Base-by-base conservation (phyloP, 1,140 invertebrate genomes). In the Nomia melanderi region DNA sequence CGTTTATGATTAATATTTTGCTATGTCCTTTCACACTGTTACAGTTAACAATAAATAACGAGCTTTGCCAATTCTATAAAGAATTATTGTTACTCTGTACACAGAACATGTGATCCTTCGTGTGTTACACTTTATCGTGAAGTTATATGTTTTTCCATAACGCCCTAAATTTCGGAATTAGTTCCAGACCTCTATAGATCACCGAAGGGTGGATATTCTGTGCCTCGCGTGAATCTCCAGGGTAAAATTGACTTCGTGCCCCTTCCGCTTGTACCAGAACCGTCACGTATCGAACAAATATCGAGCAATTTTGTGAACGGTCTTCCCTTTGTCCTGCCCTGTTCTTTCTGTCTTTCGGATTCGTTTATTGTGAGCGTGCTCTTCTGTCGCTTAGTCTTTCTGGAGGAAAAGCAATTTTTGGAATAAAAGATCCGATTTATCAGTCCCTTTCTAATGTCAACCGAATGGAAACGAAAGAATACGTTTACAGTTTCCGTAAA, bases 191-290 rank as follows among this genome's bases (percentile, higher is more conserved):
- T 41, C 31, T 2, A 5, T 56, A 56, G 47, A 77, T 78, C 39
- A 44, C 59, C 29, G 12, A 31, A 29, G 59, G 59, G n/a, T 27
- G 66, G 27, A 7, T 27, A 69, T 63, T 50, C 50, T n/a, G 25
- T 33, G 66, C 60, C 29, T 47, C 17, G 14, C 72, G 69, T 69
- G 81, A 82, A 75, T 89, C 87, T 88, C 88, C 56, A 69, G 88
- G 85, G 88, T 84, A 78, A 88, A 85, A 90, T 90, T 90, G 86
- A 82, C 83, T 83, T 81, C 69, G 60, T 31, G 57, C 73, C 67
- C 47, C 60, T 59, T 53, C 56, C 76, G 29, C 78, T 78, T 71
- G 79, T 77, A 33, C 25, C 39, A 79, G 81, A 67, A 78, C 79
- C 67, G 44, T 12, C 14, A 23, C 23, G 20, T 44, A 66, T 78